These are phyloP conservation scores for Percopsis omiscomaycus DNA, from an alignment of 2,797 vertebrate genomes.

Conservation along the genomic window DNA sequence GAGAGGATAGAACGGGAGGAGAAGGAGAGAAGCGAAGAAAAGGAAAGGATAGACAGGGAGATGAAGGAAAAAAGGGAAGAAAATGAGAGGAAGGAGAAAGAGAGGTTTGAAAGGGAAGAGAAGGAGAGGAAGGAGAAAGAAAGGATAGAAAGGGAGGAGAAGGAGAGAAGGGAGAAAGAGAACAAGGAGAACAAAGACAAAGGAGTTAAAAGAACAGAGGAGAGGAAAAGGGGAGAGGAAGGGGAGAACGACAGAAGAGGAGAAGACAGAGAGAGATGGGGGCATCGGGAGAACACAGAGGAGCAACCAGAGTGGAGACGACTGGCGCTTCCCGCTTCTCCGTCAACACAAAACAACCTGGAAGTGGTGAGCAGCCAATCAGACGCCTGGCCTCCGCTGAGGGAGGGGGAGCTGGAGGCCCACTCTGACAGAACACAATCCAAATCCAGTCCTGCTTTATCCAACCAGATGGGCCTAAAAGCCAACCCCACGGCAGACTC, in stretches of 20 bases:
- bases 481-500: neutral
- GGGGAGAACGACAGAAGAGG: neutral
- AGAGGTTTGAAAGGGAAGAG: neutral
- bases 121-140: neutral
- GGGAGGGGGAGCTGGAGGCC: slow-evolving; percentile 48
- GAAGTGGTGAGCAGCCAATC: slow-evolving; percentile 12
- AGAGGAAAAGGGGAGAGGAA: neutral
- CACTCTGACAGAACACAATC: slow-evolving; percentile 15
- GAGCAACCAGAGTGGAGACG: slow-evolving; percentile 10
- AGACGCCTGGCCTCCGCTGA: slow-evolving; percentile 39
- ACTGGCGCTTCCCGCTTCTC: neutral
- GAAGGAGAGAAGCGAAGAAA: neutral
- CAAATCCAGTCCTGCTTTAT: slow-evolving; percentile 24
- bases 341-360: slow-evolving; percentile 14
- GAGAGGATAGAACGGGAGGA: neutral
- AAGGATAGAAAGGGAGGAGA: neutral
- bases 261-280: neutral
- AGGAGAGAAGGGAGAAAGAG: neutral
- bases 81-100: neutral
- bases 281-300: neutral
- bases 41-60: neutral
- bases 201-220: neutral
- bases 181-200: neutral
- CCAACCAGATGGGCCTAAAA: neutral
- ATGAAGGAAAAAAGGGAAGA: neutral